Evolutionary conservation across 1,140 invertebrate genomes (phyloP).

Genomic region (Achatina immaculata): DNA sequence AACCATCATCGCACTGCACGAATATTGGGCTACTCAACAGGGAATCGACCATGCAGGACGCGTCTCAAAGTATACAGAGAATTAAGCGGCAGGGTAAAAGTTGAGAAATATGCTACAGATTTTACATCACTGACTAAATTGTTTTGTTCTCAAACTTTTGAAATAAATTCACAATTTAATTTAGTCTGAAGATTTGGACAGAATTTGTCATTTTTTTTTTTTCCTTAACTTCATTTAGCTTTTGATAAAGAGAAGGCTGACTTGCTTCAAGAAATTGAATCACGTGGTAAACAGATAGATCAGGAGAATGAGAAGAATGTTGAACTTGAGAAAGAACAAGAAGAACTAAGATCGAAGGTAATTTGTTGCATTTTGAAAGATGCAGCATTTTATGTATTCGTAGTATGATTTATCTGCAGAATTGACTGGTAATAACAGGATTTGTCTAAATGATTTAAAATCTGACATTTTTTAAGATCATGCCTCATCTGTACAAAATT

Average conservation of each 20-base stretch:
- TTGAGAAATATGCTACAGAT: too few species aligned
- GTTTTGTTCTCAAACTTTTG: not conserved
- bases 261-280: constrained; percentile 70
- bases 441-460: not conserved
- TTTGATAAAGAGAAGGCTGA: constrained; percentile 50
- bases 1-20: too few species aligned
- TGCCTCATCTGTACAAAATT: too few species aligned
- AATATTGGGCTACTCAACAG: too few species aligned
- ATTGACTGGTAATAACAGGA: not conserved
- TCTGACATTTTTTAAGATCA: not conserved
- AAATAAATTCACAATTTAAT: not conserved
- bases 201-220: too few species aligned
- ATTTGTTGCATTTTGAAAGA: not conserved
- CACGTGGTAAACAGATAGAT: constrained; percentile 68
- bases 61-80: not conserved
- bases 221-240: constrained; percentile 36
- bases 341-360: constrained; percentile 49
- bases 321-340: constrained; percentile 54
- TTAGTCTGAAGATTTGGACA: too few species aligned
- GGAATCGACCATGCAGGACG: not conserved
- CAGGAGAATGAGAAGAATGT: constrained; percentile 51
- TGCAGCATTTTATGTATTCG: not conserved
- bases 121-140: not conserved
- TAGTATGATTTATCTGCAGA: not conserved
- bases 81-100: not conserved